Conservation (phyloP, 2,888 invertebrate species). For the Cantharis nigra region DNA sequence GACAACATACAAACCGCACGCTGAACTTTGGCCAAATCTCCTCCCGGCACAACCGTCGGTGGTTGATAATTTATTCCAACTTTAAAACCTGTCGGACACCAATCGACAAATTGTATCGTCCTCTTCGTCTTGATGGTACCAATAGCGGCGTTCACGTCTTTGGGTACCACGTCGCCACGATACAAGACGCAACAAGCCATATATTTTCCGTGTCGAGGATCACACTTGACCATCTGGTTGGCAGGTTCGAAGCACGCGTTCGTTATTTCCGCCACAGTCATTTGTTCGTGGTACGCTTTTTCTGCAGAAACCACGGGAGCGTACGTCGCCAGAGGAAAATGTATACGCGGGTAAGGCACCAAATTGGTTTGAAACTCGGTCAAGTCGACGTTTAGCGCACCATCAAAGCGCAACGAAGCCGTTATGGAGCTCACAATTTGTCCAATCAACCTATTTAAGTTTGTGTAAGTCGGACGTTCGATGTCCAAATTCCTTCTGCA, state of each 20-base stretch:
- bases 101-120: conserved; percentile 51
- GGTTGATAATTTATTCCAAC: conserved; percentile 60
- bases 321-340: conserved; percentile 64
- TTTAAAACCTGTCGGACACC: conserved; percentile 54
- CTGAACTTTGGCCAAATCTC: conserved; percentile 64
- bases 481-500: conserved; percentile 66
- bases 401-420: conserved; percentile 64
- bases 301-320: conserved; percentile 64
- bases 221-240: conserved; percentile 64
- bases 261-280: conserved; percentile 63
- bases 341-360: conserved; percentile 66
- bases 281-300: conserved; percentile 63
- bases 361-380: conserved; percentile 65
- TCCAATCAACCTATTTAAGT: conserved; percentile 66
- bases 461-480: conserved; percentile 66
- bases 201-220: conserved; percentile 60
- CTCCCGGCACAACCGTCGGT: conserved; percentile 57
- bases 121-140: conserved; percentile 64
- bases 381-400: conserved; percentile 64
- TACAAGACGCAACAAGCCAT: conserved; percentile 64
- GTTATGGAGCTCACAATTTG: conserved; percentile 63
- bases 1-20: conserved; percentile 71
- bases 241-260: conserved; percentile 67
- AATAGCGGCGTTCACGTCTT: conserved; percentile 62
- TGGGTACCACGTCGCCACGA: conserved; percentile 52